Percentiles rank a stretch among this genome's conserved stretches.
Conservation (phyloP, 2,888 invertebrate species). For the Hydropsyche betteni region DNA sequence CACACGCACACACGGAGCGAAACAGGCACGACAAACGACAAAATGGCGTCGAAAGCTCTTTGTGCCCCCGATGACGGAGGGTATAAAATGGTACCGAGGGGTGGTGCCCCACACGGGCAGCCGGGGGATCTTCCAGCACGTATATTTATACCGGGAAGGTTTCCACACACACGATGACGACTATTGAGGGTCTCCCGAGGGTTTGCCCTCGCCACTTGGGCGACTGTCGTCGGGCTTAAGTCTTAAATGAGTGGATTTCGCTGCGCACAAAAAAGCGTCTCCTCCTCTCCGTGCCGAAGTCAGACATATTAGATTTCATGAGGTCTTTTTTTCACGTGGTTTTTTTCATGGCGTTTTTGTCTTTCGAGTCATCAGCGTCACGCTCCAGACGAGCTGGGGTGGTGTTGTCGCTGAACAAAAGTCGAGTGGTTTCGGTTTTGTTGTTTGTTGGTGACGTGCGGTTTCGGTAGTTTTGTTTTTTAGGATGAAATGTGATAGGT, state of each 20-base stretch:
- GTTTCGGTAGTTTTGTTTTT: too few species aligned
- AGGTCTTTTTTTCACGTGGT: not conserved
- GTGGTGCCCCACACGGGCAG: conserved; percentile 18
- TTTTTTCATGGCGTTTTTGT: not conserved
- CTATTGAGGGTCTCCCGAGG: conserved; percentile 32
- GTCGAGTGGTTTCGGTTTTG: not conserved
- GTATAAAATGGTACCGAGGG: conserved; percentile 34
- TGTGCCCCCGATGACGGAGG: conserved; percentile 37
- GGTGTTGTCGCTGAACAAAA: conserved; percentile 18
- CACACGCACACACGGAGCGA: not conserved
- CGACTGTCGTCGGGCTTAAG: conserved; percentile 37
- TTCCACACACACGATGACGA: not conserved
- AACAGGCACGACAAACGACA: conserved; percentile 43
- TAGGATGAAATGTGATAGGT: too few species aligned
- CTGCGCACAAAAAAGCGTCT: conserved; percentile 9
- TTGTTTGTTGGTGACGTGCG: too few species aligned
- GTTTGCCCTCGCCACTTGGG: conserved; percentile 34
- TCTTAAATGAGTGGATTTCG: conserved; percentile 37
- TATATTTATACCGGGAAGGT: not conserved
- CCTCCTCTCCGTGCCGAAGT: conserved; percentile 4
- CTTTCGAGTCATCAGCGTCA: not conserved
- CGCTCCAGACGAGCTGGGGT: not conserved
- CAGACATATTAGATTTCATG: conserved; percentile 33
- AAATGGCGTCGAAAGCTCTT: conserved; percentile 50
- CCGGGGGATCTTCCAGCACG: not conserved